Conservation (phyloP, 2,113 vertebrate genomes). For the Tragulus kanchil region DNA sequence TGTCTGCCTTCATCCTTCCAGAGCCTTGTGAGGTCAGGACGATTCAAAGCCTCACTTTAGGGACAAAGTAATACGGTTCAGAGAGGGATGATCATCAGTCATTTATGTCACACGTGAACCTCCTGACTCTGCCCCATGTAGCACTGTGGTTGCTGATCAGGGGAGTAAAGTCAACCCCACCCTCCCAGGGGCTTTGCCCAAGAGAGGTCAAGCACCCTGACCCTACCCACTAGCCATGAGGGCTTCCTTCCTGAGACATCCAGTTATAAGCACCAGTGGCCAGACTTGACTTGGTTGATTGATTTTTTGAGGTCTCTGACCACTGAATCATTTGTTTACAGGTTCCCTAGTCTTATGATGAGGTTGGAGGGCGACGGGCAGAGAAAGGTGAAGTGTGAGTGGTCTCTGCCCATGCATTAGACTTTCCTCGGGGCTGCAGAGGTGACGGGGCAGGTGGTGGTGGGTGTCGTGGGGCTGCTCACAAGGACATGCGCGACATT, state of each 20-base stretch:
- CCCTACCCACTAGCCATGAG: neutral
- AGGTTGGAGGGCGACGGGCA: neutral
- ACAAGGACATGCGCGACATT: neutral
- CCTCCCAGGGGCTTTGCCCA: neutral
- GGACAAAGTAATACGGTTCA: neutral
- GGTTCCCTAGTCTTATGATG: neutral
- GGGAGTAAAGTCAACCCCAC: neutral
- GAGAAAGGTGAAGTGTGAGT: neutral
- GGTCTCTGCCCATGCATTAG: neutral
- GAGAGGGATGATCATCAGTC: neutral
- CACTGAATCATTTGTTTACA: neutral
- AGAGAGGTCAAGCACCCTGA: too few species aligned
- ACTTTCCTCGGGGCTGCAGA: neutral
- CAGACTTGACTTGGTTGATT: neutral
- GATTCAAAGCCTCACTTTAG: neutral
- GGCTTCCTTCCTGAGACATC: slow-evolving; percentile 16
- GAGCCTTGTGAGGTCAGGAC: neutral
- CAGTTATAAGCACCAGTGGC: neutral
- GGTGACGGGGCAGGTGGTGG: neutral
- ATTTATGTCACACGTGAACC: neutral
- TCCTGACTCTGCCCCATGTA: neutral
- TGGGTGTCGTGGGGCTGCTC: neutral
- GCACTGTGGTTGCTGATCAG: neutral
- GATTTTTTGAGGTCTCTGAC: neutral
- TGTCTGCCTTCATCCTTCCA: neutral